phyloP scores from a whole-genome alignment of 2,113 vertebrate genomes.

The Xyrauchen texanus region DNA sequence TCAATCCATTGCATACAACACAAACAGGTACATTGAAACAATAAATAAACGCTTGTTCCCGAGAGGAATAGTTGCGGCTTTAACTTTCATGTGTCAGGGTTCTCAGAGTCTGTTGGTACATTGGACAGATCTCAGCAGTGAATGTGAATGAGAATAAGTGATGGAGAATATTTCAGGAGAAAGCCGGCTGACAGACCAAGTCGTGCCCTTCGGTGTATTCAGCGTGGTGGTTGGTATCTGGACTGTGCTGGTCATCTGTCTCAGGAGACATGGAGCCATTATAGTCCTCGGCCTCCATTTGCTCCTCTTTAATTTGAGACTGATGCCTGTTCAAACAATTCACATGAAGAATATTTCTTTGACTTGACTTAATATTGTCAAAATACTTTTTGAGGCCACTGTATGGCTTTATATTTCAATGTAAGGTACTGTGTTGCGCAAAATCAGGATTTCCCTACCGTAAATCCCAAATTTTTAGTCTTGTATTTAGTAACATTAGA shows the following conservation, averaged over 20 bases:
- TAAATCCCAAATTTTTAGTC: not conserved
- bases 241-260: constrained; percentile 88
- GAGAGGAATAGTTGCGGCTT: constrained; percentile 35
- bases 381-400: too few species aligned
- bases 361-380: too few species aligned
- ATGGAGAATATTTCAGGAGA: constrained; percentile 56
- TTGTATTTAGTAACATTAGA: not conserved
- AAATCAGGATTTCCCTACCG: not conserved
- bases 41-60: constrained; percentile 50
- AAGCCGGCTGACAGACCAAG: constrained; percentile 69
- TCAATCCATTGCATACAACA: constrained; percentile 47
- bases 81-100: not conserved
- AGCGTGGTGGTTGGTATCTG: constrained; percentile 84
- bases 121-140: constrained; percentile 37
- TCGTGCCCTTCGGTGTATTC: constrained; percentile 84
- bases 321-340: constrained; percentile 69
- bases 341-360: not conserved
- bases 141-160: not conserved
- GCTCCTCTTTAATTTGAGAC: constrained; percentile 90
- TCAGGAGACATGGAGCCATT: constrained; percentile 88
- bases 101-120: constrained; percentile 40
- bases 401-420: too few species aligned
- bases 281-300: constrained; percentile 88
- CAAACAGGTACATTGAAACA: constrained; percentile 39
- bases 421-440: too few species aligned